Evolutionary conservation across 2,888 invertebrate genomes (phyloP).

Genomic region (Scaptomyza cyrtandrae): DNA sequence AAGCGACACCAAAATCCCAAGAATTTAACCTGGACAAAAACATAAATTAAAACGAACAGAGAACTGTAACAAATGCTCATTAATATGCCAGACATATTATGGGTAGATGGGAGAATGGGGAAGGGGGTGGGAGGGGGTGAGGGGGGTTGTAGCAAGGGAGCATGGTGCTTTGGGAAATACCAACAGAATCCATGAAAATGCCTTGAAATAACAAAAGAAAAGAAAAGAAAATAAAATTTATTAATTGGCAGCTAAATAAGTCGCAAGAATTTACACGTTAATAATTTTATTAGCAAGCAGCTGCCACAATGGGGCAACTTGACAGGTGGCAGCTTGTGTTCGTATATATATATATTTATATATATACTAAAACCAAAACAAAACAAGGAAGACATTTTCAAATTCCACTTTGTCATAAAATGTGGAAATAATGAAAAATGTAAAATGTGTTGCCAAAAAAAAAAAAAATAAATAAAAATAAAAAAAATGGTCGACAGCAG

Average conservation of each 20-base stretch:
- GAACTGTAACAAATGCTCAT: constrained; percentile 75
- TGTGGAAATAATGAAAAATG: constrained; percentile 68
- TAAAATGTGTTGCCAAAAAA: constrained; percentile 66
- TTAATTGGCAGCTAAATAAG: constrained; percentile 81
- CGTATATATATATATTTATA: neutral
- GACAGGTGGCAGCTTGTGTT: constrained; percentile 11
- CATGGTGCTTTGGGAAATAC: neutral
- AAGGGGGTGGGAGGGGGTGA: neutral
- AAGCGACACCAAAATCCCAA: constrained; percentile 56
- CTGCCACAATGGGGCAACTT: constrained; percentile 14
- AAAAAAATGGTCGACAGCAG: constrained; percentile 30
- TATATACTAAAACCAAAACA: neutral
- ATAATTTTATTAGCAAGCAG: constrained; percentile 76
- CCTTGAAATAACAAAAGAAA: constrained; percentile 30
- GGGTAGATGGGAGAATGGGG: neutral
- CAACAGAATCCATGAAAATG: constrained; percentile 27
- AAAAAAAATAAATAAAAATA: too few relatives aligned
- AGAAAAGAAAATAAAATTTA: constrained; percentile 69
- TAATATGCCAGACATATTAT: constrained; percentile 72
- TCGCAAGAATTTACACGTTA: constrained; percentile 77
- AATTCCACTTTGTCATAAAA: constrained; percentile 74
- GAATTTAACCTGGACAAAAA: constrained; percentile 77
- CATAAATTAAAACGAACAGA: constrained; percentile 62
- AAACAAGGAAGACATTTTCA: constrained; percentile 62
- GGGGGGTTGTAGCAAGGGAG: neutral